phyloP scores from a whole-genome alignment of 2,113 vertebrate genomes.

The Apus apus region DNA sequence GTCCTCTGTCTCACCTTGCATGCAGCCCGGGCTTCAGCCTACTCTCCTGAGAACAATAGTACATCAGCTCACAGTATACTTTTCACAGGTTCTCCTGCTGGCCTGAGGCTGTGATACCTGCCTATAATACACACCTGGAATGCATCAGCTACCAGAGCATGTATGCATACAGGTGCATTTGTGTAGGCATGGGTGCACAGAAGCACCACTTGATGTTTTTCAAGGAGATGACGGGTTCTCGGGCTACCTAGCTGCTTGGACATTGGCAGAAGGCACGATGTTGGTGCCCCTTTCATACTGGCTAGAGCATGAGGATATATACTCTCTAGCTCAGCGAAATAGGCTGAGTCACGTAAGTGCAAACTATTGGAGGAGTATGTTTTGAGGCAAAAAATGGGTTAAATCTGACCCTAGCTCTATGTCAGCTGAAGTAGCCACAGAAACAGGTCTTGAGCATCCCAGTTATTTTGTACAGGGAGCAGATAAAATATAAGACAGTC shows the following conservation, averaged over 20 bases:
- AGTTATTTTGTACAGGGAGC: not conserved
- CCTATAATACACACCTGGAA: not conserved
- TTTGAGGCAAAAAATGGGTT: not conserved
- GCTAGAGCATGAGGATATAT: not conserved
- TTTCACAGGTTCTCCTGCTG: not conserved
- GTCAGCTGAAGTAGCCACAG: not conserved
- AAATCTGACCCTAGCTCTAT: not conserved
- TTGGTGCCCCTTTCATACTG: not conserved
- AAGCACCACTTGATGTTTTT: not conserved
- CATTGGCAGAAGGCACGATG: not conserved
- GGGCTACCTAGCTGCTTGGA: not conserved
- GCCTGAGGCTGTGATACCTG: not conserved
- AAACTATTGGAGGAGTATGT: not conserved
- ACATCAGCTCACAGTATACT: not conserved
- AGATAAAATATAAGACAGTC: not conserved
- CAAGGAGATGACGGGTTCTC: not conserved
- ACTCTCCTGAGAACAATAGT: not conserved
- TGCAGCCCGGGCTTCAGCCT: not conserved
- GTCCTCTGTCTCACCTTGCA: not conserved
- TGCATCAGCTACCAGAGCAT: not conserved
- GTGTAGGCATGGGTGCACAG: not conserved
- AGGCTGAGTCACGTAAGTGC: not conserved
- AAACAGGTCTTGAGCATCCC: not conserved
- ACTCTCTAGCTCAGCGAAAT: not conserved
- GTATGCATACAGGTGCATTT: accelerated